Percentiles rank a stretch among this genome's conserved stretches.
phyloP scores from a whole-genome alignment of 2,797 vertebrate species.

The Malacoctenus gilli region DNA sequence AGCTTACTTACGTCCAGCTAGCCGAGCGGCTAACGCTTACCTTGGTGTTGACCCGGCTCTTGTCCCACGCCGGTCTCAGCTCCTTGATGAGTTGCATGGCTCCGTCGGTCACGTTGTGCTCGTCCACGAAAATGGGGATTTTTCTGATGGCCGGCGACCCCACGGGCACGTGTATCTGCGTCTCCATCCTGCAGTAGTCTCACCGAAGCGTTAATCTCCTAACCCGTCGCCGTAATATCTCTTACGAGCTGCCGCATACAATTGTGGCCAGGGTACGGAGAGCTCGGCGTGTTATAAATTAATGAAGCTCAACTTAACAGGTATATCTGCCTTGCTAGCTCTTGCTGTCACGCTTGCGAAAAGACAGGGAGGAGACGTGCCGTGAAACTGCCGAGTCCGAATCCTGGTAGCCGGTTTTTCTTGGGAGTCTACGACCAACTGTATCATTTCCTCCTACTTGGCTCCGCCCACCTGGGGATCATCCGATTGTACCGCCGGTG shows the following conservation, averaged over 20 bases:
- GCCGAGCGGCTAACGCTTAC: slow-evolving; percentile 50
- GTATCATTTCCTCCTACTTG: slow-evolving; percentile 68
- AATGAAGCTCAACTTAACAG: no score
- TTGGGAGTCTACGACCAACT: slow-evolving; percentile 42
- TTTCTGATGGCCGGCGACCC: slow-evolving; percentile 82
- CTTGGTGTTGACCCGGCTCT: slow-evolving; percentile 86
- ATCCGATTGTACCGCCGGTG: slow-evolving; percentile 75
- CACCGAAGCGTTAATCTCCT: slow-evolving; percentile 45
- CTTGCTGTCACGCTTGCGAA: no score
- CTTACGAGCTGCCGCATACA: slow-evolving; percentile 36
- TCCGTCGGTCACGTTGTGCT: slow-evolving; percentile 85
- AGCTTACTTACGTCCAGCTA: slow-evolving; percentile 19
- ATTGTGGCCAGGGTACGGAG: background rate
- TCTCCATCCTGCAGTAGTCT: slow-evolving; percentile 77
- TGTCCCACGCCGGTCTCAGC: slow-evolving; percentile 89
- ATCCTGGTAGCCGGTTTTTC: slow-evolving; percentile 60
- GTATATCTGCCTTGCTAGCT: no score
- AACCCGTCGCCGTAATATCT: slow-evolving; percentile 39
- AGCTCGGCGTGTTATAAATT: no score
- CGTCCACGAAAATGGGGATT: slow-evolving; percentile 86
- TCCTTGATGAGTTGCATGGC: slow-evolving; percentile 90
- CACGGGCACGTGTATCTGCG: slow-evolving; percentile 84
- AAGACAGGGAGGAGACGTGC: slow-evolving; percentile 2
- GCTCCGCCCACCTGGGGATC: slow-evolving; percentile 80
- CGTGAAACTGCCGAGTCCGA: slow-evolving; percentile 37